phyloP scores from a whole-genome alignment of 1,140 invertebrate genomes.

The Zelostemma sp. region DNA sequence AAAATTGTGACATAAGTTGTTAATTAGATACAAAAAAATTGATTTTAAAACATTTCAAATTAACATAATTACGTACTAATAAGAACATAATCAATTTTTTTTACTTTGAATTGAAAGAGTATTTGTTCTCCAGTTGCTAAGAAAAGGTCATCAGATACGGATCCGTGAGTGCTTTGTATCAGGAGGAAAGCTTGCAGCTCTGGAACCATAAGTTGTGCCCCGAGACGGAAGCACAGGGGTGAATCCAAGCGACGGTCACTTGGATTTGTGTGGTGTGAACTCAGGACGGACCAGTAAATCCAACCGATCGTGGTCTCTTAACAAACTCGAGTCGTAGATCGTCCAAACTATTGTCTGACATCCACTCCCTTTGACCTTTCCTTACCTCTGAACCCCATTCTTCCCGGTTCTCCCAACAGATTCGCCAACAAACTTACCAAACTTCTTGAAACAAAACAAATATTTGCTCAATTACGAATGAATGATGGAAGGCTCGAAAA shows the following conservation, averaged over 20 bases:
- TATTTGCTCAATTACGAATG: constrained; percentile 1
- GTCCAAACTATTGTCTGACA: constrained; percentile 66
- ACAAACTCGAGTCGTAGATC: constrained; percentile 68
- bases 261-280: constrained; percentile 70
- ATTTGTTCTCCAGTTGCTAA: constrained; percentile 15
- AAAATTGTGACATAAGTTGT: too few species aligned
- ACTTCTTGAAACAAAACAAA: too few species aligned
- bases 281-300: constrained; percentile 67
- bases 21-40: too few species aligned
- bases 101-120: constrained; percentile 29
- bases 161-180: constrained; percentile 17
- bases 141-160: neutral
- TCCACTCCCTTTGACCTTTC: constrained; percentile 41
- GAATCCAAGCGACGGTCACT: constrained; percentile 62
- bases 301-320: constrained; percentile 68
- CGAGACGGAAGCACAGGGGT: constrained; percentile 49
- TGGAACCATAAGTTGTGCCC: constrained; percentile 57
- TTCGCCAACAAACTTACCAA: neutral
- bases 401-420: constrained; percentile 25
- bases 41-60: too few species aligned
- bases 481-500: constrained; percentile 10
- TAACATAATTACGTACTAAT: too few species aligned
- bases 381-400: constrained; percentile 37
- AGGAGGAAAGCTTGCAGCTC: constrained; percentile 43
- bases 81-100: constrained; percentile 40